These are phyloP conservation scores for Strigamia crassipes DNA, from an alignment of 2,888 invertebrate species.

Conservation along the genomic window DNA sequence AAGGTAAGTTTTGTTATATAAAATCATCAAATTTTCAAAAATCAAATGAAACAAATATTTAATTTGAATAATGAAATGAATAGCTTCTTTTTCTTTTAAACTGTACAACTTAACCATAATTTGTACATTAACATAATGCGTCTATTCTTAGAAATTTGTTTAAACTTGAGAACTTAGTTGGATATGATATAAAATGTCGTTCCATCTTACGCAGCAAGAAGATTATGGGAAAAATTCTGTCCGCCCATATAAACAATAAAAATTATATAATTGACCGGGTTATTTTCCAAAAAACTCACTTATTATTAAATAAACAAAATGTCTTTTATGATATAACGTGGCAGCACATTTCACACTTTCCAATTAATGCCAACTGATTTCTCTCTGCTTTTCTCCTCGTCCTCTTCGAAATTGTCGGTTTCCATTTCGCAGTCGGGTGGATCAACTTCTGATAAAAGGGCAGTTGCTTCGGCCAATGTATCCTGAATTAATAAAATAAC, in stretches of 20 bases:
- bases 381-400: slow-evolving; percentile 47
- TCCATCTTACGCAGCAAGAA: not conserved
- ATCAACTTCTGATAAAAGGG: slow-evolving; percentile 60
- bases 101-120: not conserved
- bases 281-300: not conserved
- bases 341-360: not conserved
- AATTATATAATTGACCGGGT: not conserved
- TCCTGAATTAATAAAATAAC: slow-evolving; percentile 55
- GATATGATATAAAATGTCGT: not conserved
- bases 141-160: not conserved
- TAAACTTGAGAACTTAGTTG: not conserved
- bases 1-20: not conserved
- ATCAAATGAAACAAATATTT: not conserved
- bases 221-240: not conserved
- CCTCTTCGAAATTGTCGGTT: slow-evolving; percentile 52
- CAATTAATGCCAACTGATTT: not conserved
- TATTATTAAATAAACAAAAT: not conserved
- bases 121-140: not conserved
- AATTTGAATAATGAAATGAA: not conserved
- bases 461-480: slow-evolving; percentile 61
- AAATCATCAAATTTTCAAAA: not conserved
- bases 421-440: slow-evolving; percentile 52
- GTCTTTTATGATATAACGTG: slow-evolving; percentile 17
- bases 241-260: not conserved
- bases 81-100: not conserved